Evolutionary conservation across 2,888 invertebrate genomes (phyloP), one percentile per base, ranked within the genome.

Genomic region (Kryphioiulus occultus): DNA sequence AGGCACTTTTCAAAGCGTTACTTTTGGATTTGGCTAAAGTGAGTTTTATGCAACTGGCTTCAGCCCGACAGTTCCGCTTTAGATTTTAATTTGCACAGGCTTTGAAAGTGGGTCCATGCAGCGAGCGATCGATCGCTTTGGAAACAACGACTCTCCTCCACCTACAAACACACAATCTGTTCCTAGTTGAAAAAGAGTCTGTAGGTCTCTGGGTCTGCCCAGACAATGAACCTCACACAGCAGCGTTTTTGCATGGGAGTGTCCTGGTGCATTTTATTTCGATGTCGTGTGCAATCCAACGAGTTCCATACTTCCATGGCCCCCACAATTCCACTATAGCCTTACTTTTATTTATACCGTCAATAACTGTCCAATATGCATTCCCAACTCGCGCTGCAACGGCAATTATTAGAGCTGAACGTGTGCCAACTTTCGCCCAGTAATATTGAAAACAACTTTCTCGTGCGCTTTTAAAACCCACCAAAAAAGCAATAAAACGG

Each of bases 401-500:
- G 9, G 68, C 68, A 68, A 68, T 68, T 68, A 68, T 68, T 68
- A 68, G 68, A 68, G 68, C 68, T 68, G 68, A 68, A 68, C 68
- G 68, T 68, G 68, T 68, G 68, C 68, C 68, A 68, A 68, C 26
- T 68, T 68, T 68, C 26, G 68, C 68, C 10, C 26, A 68, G 68
- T 68, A 68, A 68, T 68, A 68, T 68, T 26, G 26, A 68, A 68
- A 68, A 26, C 68, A 68, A 68, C 10, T 26, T 26, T 68, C 68
- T 68, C 68, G 26, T 68, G 26, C 26, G 26, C 68, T 68, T 68
- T 68, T 68, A 26, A 68, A 68, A 68, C 26, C 26, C 68, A 68
- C 68, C 68, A 68, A 68, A 68, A 68, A 68, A 26, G 68, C 68
- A 68, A 68, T 68, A 68, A 68, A 68, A 68, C 9, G 68, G 68